phyloP scores from a whole-genome alignment of 2,888 invertebrate species.

The Cerastoderma edule region DNA sequence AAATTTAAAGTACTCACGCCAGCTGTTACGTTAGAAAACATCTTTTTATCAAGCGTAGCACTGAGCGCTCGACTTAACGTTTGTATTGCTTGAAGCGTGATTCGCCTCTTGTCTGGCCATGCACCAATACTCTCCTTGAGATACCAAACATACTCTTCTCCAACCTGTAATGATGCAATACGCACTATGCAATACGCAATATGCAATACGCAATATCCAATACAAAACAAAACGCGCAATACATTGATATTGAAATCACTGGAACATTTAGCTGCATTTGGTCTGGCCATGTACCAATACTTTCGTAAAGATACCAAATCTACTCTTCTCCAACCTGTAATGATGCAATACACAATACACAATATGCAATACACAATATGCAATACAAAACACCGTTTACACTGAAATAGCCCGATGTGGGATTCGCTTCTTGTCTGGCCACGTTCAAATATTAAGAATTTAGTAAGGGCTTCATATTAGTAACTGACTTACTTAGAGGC shows the following conservation, averaged over 20 bases:
- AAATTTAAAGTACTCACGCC: conserved; percentile 33
- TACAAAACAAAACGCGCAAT: too few relatives aligned
- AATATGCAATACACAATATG: too few relatives aligned
- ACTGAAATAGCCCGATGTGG: conserved; percentile 49
- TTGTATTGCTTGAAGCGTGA: conserved; percentile 50
- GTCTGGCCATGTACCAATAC: conserved; percentile 47
- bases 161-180: background rate
- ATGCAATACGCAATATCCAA: too few relatives aligned
- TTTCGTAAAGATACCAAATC: conserved; percentile 18
- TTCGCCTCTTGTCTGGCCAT: conserved; percentile 46
- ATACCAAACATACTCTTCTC: conserved; percentile 14
- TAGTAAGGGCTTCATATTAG: too few relatives aligned
- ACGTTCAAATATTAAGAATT: conserved; percentile 45
- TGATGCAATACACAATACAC: too few relatives aligned
- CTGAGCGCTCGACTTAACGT: conserved; percentile 46
- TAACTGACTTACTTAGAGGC: too few relatives aligned
- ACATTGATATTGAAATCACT: conserved; percentile 48
- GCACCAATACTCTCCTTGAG: conserved; percentile 35
- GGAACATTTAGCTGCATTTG: conserved; percentile 39
- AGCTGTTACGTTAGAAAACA: conserved; percentile 52
- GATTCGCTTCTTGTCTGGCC: conserved; percentile 46
- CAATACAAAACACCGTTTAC: too few relatives aligned
- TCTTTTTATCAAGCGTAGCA: conserved; percentile 28
- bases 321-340: conserved; percentile 13
- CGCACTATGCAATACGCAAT: too few relatives aligned